Conservation (phyloP, 2,888 invertebrate species). For the Gnatocerus cornutus region DNA sequence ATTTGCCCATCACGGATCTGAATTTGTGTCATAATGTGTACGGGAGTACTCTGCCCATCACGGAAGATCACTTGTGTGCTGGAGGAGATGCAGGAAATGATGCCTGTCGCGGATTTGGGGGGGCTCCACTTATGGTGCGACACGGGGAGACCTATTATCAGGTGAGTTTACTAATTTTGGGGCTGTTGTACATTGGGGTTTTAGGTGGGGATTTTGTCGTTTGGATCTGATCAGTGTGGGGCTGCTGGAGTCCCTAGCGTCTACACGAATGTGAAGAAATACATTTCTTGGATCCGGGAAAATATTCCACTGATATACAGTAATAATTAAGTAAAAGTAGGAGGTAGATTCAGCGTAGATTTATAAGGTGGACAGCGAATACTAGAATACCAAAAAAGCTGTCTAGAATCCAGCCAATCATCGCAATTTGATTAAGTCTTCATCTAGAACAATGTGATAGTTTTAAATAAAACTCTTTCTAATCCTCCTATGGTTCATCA, state of each 20-base stretch:
- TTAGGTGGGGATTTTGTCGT: conserved; percentile 86
- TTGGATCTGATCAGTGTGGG: conserved; percentile 86
- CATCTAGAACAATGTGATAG: not conserved
- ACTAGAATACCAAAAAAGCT: too few species aligned
- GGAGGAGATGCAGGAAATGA: conserved; percentile 84
- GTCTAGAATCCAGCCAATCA: too few species aligned
- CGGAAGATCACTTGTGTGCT: conserved; percentile 80
- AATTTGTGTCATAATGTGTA: conserved; percentile 81
- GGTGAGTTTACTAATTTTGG: conserved; percentile 69
- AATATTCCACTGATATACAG: conserved; percentile 74
- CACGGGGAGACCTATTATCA: conserved; percentile 78
- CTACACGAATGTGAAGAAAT: conserved; percentile 84
- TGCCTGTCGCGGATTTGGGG: conserved; percentile 87
- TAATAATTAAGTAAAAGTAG: conserved; percentile 41
- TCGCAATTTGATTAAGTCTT: too few species aligned
- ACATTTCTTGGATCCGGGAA: conserved; percentile 83
- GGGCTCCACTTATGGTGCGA: conserved; percentile 80
- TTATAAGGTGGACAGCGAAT: not conserved
- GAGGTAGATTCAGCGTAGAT: not conserved
- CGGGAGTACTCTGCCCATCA: conserved; percentile 78
- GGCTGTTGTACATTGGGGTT: conserved; percentile 52
- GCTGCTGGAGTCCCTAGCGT: conserved; percentile 83
- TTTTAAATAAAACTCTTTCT: not conserved
- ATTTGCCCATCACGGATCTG: conserved; percentile 79
- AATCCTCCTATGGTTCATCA: not conserved